Percentiles rank a stretch among this genome's conserved stretches.
phyloP scores from a whole-genome alignment of 2,888 invertebrate species.

The Stenodema calcarata region DNA sequence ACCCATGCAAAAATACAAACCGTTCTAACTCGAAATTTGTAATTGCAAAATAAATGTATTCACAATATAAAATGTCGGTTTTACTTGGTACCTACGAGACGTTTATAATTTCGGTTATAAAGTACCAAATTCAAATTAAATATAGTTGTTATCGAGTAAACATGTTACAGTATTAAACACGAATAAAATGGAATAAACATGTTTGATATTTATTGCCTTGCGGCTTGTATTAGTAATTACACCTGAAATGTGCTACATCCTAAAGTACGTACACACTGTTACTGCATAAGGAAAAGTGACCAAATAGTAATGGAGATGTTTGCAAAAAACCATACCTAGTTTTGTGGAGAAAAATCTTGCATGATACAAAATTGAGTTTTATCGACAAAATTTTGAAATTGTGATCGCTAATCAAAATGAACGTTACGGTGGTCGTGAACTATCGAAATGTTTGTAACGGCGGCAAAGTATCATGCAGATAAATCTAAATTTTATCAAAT shows the following conservation, averaged over 20 bases:
- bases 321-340: neutral
- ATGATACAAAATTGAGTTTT: neutral
- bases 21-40: neutral
- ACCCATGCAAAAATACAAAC: constrained; percentile 46
- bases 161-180: neutral
- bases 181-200: neutral
- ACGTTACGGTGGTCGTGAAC: neutral
- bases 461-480: constrained; percentile 11
- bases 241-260: neutral
- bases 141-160: neutral
- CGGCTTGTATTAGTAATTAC: neutral
- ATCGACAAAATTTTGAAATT: neutral
- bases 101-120: neutral
- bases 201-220: neutral
- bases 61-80: neutral
- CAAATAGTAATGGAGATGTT: neutral
- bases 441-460: neutral
- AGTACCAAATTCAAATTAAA: neutral
- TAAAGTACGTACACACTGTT: neutral
- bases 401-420: neutral
- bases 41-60: neutral
- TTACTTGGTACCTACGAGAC: neutral
- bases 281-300: neutral
- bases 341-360: neutral
- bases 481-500: constrained; percentile 27